These are phyloP conservation scores for Calephelis nemesis DNA, from an alignment of 1,140 invertebrate genomes.

Conservation along the genomic window DNA sequence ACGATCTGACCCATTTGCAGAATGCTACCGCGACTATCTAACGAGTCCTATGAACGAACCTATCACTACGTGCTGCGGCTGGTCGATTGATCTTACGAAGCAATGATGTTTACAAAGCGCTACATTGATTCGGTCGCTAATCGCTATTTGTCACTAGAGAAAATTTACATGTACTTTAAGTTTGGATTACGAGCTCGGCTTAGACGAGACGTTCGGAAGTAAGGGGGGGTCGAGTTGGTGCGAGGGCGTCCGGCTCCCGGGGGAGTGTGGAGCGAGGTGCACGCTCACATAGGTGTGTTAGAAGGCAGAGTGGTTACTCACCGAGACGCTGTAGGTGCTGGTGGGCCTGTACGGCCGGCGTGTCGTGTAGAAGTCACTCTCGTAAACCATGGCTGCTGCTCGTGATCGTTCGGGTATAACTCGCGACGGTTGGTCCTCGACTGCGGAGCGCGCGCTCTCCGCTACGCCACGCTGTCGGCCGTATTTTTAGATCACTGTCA, in stretches of 20 bases:
- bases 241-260: conserved; percentile 72
- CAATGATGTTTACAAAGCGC: conserved; percentile 65
- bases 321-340: conserved; percentile 86
- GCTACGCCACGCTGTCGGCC: conserved; percentile 52
- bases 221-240: conserved; percentile 60
- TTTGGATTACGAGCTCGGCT: conserved; percentile 31
- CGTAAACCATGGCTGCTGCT: conserved; percentile 89
- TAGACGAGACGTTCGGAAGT: conserved; percentile 41
- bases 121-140: conserved; percentile 19
- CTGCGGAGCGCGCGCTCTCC: conserved; percentile 48
- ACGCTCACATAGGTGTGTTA: conserved; percentile 54
- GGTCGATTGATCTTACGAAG: conserved; percentile 52
- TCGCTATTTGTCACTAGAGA: conserved; percentile 1
- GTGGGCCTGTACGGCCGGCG: conserved; percentile 87
- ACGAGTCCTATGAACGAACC: conserved; percentile 35
- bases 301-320: conserved; percentile 79
- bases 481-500: conserved; percentile 77
- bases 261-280: conserved; percentile 65
- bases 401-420: conserved; percentile 66
- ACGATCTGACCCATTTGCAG: conserved; percentile 69
- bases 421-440: conserved; percentile 71
- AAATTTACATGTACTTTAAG: conserved; percentile 12
- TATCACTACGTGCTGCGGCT: conserved; percentile 27
- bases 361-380: conserved; percentile 92
- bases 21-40: conserved; percentile 45